These are phyloP conservation scores for Pitangus sulphuratus DNA, from an alignment of 2,797 vertebrate species.

Conservation along the genomic window DNA sequence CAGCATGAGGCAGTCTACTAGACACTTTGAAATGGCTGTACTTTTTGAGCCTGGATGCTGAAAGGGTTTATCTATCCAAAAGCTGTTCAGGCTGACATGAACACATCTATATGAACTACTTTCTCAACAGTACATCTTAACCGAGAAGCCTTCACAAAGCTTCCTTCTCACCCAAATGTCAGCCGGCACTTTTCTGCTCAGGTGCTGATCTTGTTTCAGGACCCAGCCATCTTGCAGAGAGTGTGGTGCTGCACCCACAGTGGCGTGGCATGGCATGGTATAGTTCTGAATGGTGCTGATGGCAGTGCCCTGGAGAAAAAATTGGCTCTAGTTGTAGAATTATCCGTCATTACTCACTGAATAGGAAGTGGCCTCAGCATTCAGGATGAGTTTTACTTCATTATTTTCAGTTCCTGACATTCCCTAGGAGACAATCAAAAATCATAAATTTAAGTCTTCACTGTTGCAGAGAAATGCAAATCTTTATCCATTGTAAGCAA, in stretches of 20 bases:
- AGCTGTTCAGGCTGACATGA: neutral
- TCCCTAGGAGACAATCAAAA: neutral
- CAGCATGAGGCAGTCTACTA: neutral
- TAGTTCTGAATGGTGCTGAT: no score
- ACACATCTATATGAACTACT: neutral
- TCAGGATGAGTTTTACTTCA: neutral
- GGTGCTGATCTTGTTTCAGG: neutral
- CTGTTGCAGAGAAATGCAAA: neutral
- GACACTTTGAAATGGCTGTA: neutral
- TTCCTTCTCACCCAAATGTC: neutral
- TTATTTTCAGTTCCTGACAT: neutral
- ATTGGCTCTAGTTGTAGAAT: neutral
- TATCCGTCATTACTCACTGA: neutral
- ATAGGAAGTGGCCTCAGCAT: neutral
- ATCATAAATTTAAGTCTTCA: neutral
- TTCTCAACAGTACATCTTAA: neutral
- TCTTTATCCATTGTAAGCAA: neutral
- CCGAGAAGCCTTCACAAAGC: neutral
- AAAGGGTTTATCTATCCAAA: neutral
- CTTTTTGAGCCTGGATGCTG: neutral
- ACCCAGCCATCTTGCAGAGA: fast-evolving
- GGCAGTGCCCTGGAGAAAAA: fast-evolving
- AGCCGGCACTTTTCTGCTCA: neutral
- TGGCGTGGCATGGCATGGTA: fast-evolving
- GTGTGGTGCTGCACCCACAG: fast-evolving